Evolutionary conservation across 1,140 invertebrate species (phyloP), one percentile per base, ranked within the genome.

Genomic region (Drosophila ambigua): DNA sequence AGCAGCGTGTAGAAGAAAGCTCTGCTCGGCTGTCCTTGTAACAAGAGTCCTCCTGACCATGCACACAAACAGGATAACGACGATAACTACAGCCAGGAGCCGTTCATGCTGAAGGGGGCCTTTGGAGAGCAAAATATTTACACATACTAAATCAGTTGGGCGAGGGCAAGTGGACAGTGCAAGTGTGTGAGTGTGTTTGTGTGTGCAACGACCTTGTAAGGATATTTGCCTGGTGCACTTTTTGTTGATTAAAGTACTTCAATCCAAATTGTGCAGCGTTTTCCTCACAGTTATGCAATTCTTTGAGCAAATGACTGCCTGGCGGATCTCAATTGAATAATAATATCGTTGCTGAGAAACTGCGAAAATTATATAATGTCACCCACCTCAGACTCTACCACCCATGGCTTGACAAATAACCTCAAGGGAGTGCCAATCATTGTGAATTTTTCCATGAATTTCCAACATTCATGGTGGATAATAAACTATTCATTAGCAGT

Each of bases 91-190:
- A 72, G 58, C 62, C 15, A 71, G 55, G 63, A 68, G 43, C 66
- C 77, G 62, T 72, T 64, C 77, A 57, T 72, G 72, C 65, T 84
- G 62, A 79, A 79, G 53, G 52, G 69, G 58, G 51, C 77, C 65
- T 77, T 77, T 71, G 63, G 71, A 71, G 73, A 81, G 74, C 77
- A 87, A 87, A 87, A 85, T 85, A 85, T 87, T 85, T 87, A 87
- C 82, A 85, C 82, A 87, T 67, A 85, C 78, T 85, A 72, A 85
- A 87, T 87, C 82, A 78, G 74, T 52, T 71, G 45, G 45, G 45
- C 53, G 60, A 53, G 71, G 8, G 43, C 55, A 63, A 20, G 28
- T 35, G 16, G 46, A 4, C 23, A 4, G n/a, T 48, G 41, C 44
- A 9, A 28, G 23, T 26, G 28, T 64, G 50, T 73, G 7, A 28